Evolutionary conservation across 2,797 vertebrate genomes (phyloP).

Genomic region (Molothrus ater): DNA sequence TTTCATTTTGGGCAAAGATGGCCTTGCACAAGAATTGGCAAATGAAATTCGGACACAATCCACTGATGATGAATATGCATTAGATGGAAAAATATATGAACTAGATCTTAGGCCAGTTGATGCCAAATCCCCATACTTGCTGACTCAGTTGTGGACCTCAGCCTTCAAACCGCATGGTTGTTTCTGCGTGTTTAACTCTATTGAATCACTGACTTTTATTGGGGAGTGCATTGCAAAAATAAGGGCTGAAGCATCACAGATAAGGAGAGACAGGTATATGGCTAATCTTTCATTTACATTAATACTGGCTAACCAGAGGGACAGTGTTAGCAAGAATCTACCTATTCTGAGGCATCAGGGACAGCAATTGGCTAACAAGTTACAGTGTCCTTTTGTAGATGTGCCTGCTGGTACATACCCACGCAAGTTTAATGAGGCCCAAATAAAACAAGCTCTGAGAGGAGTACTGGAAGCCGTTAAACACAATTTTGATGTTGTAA

Average conservation of each 20-base stretch:
- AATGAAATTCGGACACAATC: conserved; percentile 98
- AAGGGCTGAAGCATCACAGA: conserved; percentile 90
- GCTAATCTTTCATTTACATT: conserved; percentile 92
- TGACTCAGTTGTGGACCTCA: conserved; percentile 91
- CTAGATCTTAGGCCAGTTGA: conserved; percentile 94
- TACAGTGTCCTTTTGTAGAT: conserved; percentile 98
- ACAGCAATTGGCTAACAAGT: conserved; percentile 96
- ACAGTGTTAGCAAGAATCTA: conserved; percentile 92
- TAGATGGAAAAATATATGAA: conserved; percentile 99
- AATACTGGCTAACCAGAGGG: conserved; percentile 95
- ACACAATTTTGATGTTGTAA: conserved; percentile 92
- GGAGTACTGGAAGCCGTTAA: conserved; percentile 93
- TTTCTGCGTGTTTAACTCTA: conserved; percentile 98
- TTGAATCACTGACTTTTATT: conserved; percentile 95
- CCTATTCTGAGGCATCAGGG: conserved; percentile 97
- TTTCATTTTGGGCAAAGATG: conserved; percentile 96
- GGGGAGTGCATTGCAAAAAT: conserved; percentile 95
- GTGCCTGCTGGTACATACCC: conserved; percentile 91
- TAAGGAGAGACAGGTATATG: conserved; percentile 90
- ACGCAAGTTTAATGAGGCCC: conserved; percentile 95
- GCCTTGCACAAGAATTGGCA: conserved; percentile 93
- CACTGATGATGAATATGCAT: conserved; percentile 97
- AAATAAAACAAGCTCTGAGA: conserved; percentile 95
- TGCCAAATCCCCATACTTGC: conserved; percentile 91
- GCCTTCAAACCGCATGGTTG: conserved; percentile 96